Evolutionary conservation across 2,113 vertebrate species (phyloP).

Genomic region (Mustelus asterias): DNA sequence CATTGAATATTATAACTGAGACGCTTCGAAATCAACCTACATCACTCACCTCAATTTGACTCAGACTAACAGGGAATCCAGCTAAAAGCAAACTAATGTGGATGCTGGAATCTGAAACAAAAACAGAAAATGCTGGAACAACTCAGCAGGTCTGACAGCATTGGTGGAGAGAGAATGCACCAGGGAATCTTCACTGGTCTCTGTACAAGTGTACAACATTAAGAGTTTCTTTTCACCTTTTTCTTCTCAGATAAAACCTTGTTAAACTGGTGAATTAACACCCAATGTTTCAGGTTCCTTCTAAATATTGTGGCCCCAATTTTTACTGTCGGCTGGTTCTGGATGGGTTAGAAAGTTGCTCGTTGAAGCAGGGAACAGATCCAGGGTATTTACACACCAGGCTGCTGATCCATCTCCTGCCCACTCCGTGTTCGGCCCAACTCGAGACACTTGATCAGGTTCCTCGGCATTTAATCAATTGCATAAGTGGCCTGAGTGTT

Average conservation of each 20-base stretch:
- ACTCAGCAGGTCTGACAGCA: too few species aligned
- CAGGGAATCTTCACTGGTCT: not conserved
- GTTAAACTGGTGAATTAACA: not conserved
- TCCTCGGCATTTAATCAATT: not conserved
- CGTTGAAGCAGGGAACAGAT: not conserved
- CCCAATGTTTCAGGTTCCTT: not conserved
- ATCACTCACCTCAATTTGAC: not conserved
- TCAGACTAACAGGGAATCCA: too few species aligned
- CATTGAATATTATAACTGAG: not conserved
- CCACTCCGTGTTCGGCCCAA: not conserved
- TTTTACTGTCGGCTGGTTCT: too few species aligned
- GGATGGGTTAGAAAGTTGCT: not conserved
- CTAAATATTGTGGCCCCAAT: too few species aligned
- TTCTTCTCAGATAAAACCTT: not conserved
- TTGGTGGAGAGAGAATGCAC: too few species aligned
- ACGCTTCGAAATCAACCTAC: not conserved
- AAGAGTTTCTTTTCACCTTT: not conserved
- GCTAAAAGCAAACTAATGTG: too few species aligned
- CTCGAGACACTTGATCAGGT: not conserved
- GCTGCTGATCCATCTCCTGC: not conserved
- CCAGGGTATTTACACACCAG: too few species aligned
- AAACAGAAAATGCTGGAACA: too few species aligned
- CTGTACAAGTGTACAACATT: not conserved
- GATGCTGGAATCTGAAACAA: too few species aligned
- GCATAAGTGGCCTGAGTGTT: not conserved